Conservation (phyloP, 1,140 invertebrate genomes). For the Zaprionus inermis region DNA sequence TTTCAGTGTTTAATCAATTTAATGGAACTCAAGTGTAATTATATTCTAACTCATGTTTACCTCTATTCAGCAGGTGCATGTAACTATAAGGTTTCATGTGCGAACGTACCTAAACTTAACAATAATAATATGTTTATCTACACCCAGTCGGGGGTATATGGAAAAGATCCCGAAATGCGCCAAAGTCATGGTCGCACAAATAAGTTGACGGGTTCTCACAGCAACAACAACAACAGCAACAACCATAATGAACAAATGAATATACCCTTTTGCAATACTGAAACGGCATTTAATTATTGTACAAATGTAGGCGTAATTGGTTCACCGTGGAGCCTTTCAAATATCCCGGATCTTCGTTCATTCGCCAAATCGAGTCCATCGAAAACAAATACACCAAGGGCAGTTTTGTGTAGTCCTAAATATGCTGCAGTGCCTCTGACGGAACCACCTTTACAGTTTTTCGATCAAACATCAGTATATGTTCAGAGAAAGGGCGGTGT, state of each 20-base stretch:
- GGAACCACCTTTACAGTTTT: constrained; percentile 33
- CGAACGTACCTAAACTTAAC: constrained; percentile 6
- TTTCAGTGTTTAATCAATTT: neutral
- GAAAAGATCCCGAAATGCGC: constrained; percentile 55
- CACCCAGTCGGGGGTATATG: constrained; percentile 30
- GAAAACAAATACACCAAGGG: constrained; percentile 29
- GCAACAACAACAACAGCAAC: constrained; percentile 28
- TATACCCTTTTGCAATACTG: constrained; percentile 49
- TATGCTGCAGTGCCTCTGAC: constrained; percentile 34
- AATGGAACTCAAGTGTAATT: neutral
- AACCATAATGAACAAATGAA: constrained; percentile 19
- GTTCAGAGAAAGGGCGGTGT: constrained; percentile 19
- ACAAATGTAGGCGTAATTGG: constrained; percentile 38
- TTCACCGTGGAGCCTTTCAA: constrained; percentile 32
- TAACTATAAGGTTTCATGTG: constrained; percentile 11
- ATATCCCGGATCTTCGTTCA: constrained; percentile 31
- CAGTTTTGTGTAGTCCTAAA: constrained; percentile 16
- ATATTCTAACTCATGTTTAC: neutral
- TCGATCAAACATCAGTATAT: constrained; percentile 42
- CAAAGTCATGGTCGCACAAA: constrained; percentile 56
- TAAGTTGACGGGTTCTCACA: constrained; percentile 47
- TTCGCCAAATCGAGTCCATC: constrained; percentile 37
- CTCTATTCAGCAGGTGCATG: constrained; percentile 30
- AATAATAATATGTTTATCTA: constrained; percentile 40
- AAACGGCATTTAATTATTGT: constrained; percentile 67